Evolutionary conservation across 1,140 invertebrate species (phyloP).

Genomic region (Danaus plexippus): DNA sequence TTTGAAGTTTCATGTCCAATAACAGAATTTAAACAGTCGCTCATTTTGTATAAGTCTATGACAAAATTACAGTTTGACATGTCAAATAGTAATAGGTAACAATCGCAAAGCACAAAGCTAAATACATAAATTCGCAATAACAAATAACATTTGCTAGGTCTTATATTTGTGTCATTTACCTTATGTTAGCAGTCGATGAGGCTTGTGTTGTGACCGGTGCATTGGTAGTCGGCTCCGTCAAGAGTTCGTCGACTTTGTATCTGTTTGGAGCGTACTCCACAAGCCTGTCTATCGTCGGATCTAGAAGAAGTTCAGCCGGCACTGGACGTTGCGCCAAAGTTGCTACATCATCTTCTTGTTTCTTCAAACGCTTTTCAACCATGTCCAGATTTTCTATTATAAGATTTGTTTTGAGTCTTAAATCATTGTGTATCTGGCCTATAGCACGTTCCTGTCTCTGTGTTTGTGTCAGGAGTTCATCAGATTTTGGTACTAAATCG

Average conservation of each 20-base stretch:
- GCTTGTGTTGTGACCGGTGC: slow-evolving; percentile 44
- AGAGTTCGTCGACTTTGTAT: slow-evolving; percentile 63
- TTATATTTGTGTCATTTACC: slow-evolving; percentile 31
- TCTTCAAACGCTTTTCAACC: slow-evolving; percentile 86
- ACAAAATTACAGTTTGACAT: too few relatives aligned
- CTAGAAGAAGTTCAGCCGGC: slow-evolving; percentile 79
- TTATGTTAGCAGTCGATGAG: slow-evolving; percentile 44
- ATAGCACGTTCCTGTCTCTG: slow-evolving; percentile 89
- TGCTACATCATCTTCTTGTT: slow-evolving; percentile 84
- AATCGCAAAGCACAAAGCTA: too few relatives aligned
- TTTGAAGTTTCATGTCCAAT: too few relatives aligned
- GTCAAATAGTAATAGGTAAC: too few relatives aligned
- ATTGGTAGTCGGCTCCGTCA: slow-evolving; percentile 57
- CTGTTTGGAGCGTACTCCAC: slow-evolving; percentile 82
- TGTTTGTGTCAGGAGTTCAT: slow-evolving; percentile 87
- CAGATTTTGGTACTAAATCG: slow-evolving; percentile 86
- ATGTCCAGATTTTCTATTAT: slow-evolving; percentile 90
- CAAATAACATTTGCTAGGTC: too few relatives aligned
- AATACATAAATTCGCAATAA: slow-evolving; percentile 15
- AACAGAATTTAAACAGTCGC: too few relatives aligned
- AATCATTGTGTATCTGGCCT: slow-evolving; percentile 87
- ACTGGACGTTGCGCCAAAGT: slow-evolving; percentile 80
- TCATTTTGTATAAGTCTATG: too few relatives aligned
- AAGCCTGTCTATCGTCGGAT: slow-evolving; percentile 83
- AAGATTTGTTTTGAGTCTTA: slow-evolving; percentile 85